A percentile compares a stretch with the other conserved stretches of the same genome.
These are phyloP conservation scores for Actenoides hombroni DNA, from an alignment of 2,113 vertebrate species.

Conservation along the genomic window DNA sequence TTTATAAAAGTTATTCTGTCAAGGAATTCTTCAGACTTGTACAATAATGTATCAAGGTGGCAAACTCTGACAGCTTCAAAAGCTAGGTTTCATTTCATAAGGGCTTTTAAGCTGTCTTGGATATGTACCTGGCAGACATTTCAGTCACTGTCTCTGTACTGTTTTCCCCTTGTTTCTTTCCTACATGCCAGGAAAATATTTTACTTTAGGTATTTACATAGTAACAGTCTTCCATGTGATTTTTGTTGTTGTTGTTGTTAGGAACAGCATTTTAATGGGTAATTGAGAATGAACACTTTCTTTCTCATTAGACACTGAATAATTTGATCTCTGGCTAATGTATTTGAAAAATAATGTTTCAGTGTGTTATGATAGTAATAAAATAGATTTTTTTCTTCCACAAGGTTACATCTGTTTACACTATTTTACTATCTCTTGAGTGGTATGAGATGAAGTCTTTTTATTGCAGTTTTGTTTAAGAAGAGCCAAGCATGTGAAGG, in stretches of 20 bases:
- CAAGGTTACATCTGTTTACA: constrained; percentile 74
- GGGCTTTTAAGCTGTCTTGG: constrained; percentile 75
- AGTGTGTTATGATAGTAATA: constrained; percentile 60
- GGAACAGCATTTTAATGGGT: constrained; percentile 57
- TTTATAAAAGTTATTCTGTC: constrained; percentile 67
- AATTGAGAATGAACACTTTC: constrained; percentile 64
- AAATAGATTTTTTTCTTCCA: constrained; percentile 37
- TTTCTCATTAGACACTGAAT: constrained; percentile 60
- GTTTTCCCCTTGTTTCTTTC: constrained; percentile 56
- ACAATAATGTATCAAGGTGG: constrained; percentile 66
- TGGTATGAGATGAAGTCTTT: constrained; percentile 71
- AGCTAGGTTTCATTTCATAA: constrained; percentile 66
- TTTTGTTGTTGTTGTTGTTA: not conserved
- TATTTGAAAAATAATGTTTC: constrained; percentile 60
- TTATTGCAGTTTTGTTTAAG: constrained; percentile 76
- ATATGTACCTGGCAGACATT: constrained; percentile 53
- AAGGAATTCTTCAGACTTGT: constrained; percentile 64
- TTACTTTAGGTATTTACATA: constrained; percentile 67
- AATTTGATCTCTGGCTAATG: constrained; percentile 66
- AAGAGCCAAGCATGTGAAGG: constrained; percentile 57
- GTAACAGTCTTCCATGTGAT: not conserved
- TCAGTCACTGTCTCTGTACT: constrained; percentile 54
- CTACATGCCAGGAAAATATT: constrained; percentile 71
- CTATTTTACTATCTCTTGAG: constrained; percentile 74
- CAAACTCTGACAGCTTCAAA: constrained; percentile 73